Evolutionary conservation across 2,797 vertebrate genomes (phyloP).

Genomic region (Trichosurus vulpecula): DNA sequence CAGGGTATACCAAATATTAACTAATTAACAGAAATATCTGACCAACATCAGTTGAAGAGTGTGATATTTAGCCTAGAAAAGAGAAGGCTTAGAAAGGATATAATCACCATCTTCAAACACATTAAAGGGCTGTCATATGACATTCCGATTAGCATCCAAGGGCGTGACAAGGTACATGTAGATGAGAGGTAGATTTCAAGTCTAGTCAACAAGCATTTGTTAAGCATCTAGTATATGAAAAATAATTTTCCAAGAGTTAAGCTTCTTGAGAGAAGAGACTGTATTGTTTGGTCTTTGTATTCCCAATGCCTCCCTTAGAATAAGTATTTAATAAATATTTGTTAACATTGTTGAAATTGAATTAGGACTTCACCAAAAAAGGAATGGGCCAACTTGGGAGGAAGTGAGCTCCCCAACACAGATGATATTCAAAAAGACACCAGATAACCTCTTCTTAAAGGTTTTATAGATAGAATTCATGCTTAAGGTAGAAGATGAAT

Average conservation of each 20-base stretch:
- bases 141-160: background rate
- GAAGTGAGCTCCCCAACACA: background rate
- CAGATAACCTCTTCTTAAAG: background rate
- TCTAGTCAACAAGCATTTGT: background rate
- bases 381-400: background rate
- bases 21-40: no score
- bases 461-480: background rate
- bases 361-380: no score
- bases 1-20: no score
- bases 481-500: background rate
- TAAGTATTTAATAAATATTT: no score
- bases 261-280: background rate
- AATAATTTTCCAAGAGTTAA: background rate
- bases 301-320: background rate
- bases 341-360: no score
- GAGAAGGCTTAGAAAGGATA: no score
- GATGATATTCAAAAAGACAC: background rate
- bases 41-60: no score
- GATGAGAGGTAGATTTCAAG: background rate
- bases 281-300: background rate
- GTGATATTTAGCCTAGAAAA: no score
- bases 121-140: background rate
- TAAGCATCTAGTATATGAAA: background rate
- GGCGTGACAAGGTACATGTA: background rate
- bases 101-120: background rate